Evolutionary conservation across 2,888 invertebrate species (phyloP), one percentile per base, ranked within the genome.

Genomic region (Hecatera dysodea): DNA sequence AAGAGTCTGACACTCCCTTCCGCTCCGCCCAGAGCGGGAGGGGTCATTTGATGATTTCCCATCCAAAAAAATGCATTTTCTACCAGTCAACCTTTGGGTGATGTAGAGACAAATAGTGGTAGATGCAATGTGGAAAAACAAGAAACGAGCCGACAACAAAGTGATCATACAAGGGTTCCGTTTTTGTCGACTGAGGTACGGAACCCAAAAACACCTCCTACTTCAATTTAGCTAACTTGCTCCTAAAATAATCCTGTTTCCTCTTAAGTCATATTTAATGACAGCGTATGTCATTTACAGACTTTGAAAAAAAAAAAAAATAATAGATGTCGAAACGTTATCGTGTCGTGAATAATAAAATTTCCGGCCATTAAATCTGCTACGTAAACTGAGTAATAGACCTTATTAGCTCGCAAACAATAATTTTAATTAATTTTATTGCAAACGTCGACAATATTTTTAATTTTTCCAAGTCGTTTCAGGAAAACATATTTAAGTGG

Each of bases 341-440:
- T 68, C 80, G 75, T 80, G 2, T 71, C 80, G 80, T 68, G 2
- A 36, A 9, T 12, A n/a, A 6, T 70, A 71, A 80, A 79, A 48
- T 39, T 27, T 55, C 53, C 11, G 9, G 36, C 27, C 50, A 57
- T 66, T 64, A 57, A 63, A 67, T 80, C 53, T 67, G 68, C 63
- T 60, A 29, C 39, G 53, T 80, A 75, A 80, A 71, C 53, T 73
- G 50, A 70, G 59, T 11, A 64, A 67, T 65, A 75, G 22, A n/a
- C 63, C 39, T 22, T 68, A 55, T 57, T 59, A 66, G 60, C 56
- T 60, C 15, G 42, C 29, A 36, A 70, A 15, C 15, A 39, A 64
- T 19, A 67, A 66, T 65, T 67, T 67, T 65, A 75, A 69, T 84
- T 61, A 52, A 22, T 11, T 62, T 72, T 73, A 68, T 53, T 67